A percentile compares a stretch with the other conserved stretches of the same genome.
These are phyloP conservation scores for Australoheros facetus DNA, from an alignment of 2,797 vertebrate species.

Conservation along the genomic window DNA sequence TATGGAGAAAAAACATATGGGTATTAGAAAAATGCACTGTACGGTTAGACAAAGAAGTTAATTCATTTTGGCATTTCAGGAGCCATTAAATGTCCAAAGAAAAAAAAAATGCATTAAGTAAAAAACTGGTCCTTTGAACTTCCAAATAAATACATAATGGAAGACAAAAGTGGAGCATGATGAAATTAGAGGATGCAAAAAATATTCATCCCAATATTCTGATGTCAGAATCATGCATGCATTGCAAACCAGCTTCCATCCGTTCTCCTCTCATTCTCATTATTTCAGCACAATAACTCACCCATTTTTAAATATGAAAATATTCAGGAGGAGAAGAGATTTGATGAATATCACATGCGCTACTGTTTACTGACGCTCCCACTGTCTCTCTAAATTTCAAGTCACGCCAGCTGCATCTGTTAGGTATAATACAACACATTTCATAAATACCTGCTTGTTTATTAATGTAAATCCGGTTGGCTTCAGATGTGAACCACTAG, in stretches of 20 bases:
- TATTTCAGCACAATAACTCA: neutral
- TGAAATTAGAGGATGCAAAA: constrained; percentile 21
- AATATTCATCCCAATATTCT: neutral
- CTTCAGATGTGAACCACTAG: constrained; percentile 28
- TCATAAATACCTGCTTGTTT: constrained; percentile 27
- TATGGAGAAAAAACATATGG: neutral
- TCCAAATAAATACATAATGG: neutral
- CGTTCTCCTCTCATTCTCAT: neutral
- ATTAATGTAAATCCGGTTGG: constrained; percentile 45
- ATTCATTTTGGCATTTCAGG: constrained; percentile 29
- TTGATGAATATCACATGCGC: neutral
- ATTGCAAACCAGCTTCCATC: neutral
- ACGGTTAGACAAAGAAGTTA: constrained; percentile 28
- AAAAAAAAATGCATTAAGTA: constrained; percentile 5
- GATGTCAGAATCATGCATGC: constrained; percentile 15
- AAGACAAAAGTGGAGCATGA: constrained; percentile 16
- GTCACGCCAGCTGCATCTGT: constrained; percentile 28
- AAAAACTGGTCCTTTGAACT: constrained; percentile 21
- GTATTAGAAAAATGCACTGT: constrained; percentile 23
- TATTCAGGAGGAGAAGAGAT: neutral
- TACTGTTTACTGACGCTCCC: neutral
- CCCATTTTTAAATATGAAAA: neutral
- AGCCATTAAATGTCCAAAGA: constrained; percentile 21
- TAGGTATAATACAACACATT: constrained; percentile 16
- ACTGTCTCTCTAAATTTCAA: neutral